Evolutionary conservation across 2,888 invertebrate species (phyloP).

Genomic region (Brachyptera putata): DNA sequence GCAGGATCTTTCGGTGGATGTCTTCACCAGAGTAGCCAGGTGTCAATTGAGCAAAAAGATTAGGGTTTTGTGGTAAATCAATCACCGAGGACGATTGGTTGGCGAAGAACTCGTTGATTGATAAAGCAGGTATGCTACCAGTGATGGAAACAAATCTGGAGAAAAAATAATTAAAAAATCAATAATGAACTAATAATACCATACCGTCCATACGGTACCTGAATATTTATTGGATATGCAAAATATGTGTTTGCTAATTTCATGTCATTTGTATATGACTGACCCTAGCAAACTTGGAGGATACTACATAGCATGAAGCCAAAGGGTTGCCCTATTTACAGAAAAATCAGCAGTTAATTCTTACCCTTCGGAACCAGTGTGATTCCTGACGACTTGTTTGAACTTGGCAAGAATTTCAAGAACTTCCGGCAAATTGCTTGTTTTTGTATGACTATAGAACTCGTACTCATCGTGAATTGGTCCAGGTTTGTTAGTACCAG

Average conservation of each 20-base stretch:
- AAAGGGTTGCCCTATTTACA: too few relatives aligned
- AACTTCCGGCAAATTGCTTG: constrained; percentile 60
- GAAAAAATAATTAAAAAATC: constrained; percentile 39
- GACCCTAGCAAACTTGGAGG: too few relatives aligned
- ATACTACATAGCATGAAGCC: too few relatives aligned
- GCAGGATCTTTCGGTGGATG: constrained; percentile 26
- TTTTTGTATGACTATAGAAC: constrained; percentile 61
- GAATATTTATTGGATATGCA: too few relatives aligned
- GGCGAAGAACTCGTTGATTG: constrained; percentile 40
- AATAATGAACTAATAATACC: background rate
- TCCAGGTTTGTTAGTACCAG: constrained; percentile 39
- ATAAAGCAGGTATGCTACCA: constrained; percentile 40
- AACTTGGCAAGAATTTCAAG: constrained; percentile 58
- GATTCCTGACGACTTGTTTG: constrained; percentile 56
- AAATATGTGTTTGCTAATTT: too few relatives aligned
- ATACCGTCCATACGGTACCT: too few relatives aligned
- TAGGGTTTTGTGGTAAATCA: constrained; percentile 41
- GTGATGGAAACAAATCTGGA: constrained; percentile 40
- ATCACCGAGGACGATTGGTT: constrained; percentile 35
- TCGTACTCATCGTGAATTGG: constrained; percentile 54
- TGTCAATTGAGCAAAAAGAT: constrained; percentile 37
- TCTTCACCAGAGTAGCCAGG: constrained; percentile 33
- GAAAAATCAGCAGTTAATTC: too few relatives aligned
- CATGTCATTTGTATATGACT: too few relatives aligned
- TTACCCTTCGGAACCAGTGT: constrained; percentile 47